These are phyloP conservation scores for Lordiphosa mommai DNA, from an alignment of 1,140 invertebrate species.

Conservation along the genomic window DNA sequence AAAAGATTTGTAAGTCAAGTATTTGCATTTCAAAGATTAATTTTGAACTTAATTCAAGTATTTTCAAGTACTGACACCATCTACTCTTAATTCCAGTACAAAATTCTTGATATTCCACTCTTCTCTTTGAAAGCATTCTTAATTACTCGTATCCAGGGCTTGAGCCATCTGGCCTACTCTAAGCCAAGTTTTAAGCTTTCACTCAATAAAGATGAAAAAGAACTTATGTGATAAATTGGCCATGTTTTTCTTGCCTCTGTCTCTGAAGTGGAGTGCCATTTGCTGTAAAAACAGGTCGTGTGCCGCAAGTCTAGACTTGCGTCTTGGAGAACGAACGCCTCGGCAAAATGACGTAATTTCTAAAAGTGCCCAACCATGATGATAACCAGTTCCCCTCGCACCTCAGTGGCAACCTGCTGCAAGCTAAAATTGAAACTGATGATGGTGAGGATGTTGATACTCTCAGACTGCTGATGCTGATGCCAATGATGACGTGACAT, in stretches of 20 bases:
- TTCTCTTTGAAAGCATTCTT: too few relatives aligned
- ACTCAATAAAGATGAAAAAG: background rate
- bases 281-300: constrained; percentile 48
- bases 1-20: too few relatives aligned
- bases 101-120: too few relatives aligned
- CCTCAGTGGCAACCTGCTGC: constrained; percentile 53
- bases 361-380: constrained; percentile 47
- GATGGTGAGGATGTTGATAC: background rate
- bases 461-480: background rate
- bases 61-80: too few relatives aligned
- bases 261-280: background rate
- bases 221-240: background rate
- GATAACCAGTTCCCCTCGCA: constrained; percentile 69
- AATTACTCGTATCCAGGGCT: too few relatives aligned
- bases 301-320: constrained; percentile 25
- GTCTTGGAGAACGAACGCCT: constrained; percentile 34
- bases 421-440: background rate
- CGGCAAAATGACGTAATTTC: constrained; percentile 70
- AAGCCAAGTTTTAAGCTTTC: background rate
- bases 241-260: background rate
- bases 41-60: too few relatives aligned
- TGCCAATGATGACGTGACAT: constrained; percentile 61
- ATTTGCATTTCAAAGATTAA: too few relatives aligned
- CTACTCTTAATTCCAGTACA: too few relatives aligned
- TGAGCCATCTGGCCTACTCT: background rate